Conservation (phyloP, 2,888 invertebrate species). For the Aelia acuminata region DNA sequence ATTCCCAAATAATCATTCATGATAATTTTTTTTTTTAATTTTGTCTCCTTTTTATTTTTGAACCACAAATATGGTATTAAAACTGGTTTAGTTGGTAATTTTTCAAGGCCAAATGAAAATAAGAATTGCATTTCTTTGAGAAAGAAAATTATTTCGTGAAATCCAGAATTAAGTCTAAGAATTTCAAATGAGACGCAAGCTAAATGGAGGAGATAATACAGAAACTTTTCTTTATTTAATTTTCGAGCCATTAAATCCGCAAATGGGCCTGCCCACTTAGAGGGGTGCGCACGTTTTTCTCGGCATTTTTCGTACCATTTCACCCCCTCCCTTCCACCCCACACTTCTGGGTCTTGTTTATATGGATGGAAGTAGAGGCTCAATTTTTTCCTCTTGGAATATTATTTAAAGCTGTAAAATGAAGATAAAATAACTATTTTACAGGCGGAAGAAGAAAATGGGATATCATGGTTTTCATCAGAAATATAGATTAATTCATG, state of each 20-base stretch:
- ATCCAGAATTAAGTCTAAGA: background rate
- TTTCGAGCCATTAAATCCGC: slow-evolving; percentile 1
- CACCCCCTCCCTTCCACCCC: background rate
- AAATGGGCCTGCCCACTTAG: slow-evolving; percentile 13
- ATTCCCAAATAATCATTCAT: too few species aligned
- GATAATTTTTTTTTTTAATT: too few species aligned
- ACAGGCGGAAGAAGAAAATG: background rate
- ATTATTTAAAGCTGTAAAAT: background rate
- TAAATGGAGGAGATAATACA: slow-evolving; percentile 21
- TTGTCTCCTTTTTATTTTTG: too few species aligned
- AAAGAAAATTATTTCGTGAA: background rate
- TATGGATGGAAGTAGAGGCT: background rate
- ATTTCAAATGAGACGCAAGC: slow-evolving; percentile 6
- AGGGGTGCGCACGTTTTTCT: slow-evolving; percentile 15
- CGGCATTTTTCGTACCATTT: slow-evolving; percentile 8
- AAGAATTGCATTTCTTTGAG: background rate
- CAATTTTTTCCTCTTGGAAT: background rate
- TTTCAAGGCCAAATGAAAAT: background rate
- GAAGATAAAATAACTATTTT: background rate
- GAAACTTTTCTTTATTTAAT: slow-evolving; percentile 32
- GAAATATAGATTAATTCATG: too few species aligned
- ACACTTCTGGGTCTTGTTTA: background rate
- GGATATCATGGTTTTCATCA: too few species aligned
- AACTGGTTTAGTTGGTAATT: too few species aligned
- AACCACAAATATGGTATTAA: too few species aligned